These are phyloP conservation scores for Pinna nobilis DNA, from an alignment of 1,140 invertebrate species.

Conservation along the genomic window DNA sequence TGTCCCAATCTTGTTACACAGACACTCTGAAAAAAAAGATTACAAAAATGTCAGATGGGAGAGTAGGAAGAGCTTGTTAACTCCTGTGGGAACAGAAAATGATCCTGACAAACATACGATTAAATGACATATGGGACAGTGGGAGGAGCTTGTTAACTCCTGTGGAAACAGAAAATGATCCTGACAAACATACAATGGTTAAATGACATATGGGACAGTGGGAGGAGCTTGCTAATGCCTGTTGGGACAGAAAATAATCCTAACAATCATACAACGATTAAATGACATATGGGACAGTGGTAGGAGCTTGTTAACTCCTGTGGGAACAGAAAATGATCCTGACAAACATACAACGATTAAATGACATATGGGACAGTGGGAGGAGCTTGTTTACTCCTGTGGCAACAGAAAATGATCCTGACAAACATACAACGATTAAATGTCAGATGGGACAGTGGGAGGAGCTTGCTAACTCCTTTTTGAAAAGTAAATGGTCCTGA, in stretches of 20 bases:
- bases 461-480: neutral
- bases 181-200: too few relatives aligned
- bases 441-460: neutral
- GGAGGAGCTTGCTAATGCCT: neutral
- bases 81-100: too few relatives aligned
- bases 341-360: too few relatives aligned
- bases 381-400: neutral
- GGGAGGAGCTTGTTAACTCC: neutral
- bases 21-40: neutral
- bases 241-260: too few relatives aligned
- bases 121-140: neutral
- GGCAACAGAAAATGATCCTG: too few relatives aligned
- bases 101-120: too few relatives aligned
- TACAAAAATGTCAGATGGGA: neutral
- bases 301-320: neutral
- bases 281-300: neutral
- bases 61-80: neutral
- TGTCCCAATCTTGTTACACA: slow-evolving; percentile 2
- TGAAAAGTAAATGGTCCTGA: too few relatives aligned
- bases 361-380: neutral
- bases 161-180: too few relatives aligned
- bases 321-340: too few relatives aligned
- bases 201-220: neutral
- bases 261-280: too few relatives aligned
- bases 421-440: too few relatives aligned